A percentile compares a stretch with the other conserved stretches of the same genome.
Conservation (phyloP, 2,888 invertebrate species). For the Gisinianus flammeolus region DNA sequence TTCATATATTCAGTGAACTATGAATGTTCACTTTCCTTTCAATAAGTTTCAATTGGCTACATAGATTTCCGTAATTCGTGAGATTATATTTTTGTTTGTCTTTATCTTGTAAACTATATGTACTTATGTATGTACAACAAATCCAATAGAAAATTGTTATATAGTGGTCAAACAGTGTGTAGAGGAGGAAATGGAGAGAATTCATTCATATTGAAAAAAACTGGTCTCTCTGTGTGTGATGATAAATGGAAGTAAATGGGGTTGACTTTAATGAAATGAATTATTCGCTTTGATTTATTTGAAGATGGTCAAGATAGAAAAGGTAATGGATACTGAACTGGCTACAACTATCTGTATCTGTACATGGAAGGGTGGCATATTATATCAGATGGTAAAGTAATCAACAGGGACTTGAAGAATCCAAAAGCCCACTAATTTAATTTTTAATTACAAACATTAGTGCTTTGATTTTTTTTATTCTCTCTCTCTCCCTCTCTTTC, state of each 20-base stretch:
- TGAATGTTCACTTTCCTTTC: too few relatives aligned
- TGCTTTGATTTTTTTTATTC: conserved; percentile 27
- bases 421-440: conserved; percentile 38
- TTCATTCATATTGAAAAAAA: too few relatives aligned
- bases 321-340: too few relatives aligned
- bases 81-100: too few relatives aligned
- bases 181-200: background rate
- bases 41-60: too few relatives aligned
- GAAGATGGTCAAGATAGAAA: conserved; percentile 38
- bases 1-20: too few relatives aligned
- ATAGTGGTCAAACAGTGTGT: too few relatives aligned
- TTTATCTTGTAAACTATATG: too few relatives aligned
- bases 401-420: conserved; percentile 35
- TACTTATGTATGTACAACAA: too few relatives aligned
- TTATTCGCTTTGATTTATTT: conserved; percentile 36
- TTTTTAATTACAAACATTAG: conserved; percentile 45
- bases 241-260: conserved; percentile 34
- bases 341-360: too few relatives aligned
- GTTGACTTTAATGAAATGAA: conserved; percentile 35
- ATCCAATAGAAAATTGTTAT: too few relatives aligned
- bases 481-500: conserved; percentile 22
- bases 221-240: background rate
- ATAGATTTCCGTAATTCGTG: too few relatives aligned
- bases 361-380: conserved; percentile 29
- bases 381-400: conserved; percentile 36